These are phyloP conservation scores for Pandemis cinnamomeana DNA, from an alignment of 2,888 invertebrate species.

Conservation along the genomic window DNA sequence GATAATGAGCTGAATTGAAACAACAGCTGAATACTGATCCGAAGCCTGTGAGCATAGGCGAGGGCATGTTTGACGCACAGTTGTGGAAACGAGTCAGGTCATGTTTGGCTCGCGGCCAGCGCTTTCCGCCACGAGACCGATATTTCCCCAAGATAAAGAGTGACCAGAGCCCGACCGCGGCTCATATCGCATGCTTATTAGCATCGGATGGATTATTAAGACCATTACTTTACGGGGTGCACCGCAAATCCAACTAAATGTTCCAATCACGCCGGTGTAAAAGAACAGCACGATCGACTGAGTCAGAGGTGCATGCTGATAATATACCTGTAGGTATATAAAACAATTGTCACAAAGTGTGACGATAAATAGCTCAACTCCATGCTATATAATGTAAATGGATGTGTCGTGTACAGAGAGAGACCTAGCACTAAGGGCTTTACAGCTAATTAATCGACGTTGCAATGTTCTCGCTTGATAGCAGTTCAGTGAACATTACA, in stretches of 20 bases:
- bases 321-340: background rate
- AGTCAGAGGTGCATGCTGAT: background rate
- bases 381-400: background rate
- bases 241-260: background rate
- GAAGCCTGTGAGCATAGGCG: background rate
- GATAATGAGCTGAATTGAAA: conserved; percentile 21
- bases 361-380: background rate
- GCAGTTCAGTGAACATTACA: conserved; percentile 12
- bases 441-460: background rate
- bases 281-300: background rate
- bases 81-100: conserved; percentile 58
- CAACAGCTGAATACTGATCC: conserved; percentile 6
- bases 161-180: conserved; percentile 53
- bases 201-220: conserved; percentile 47
- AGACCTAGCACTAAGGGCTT: background rate
- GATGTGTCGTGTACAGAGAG: background rate
- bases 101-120: conserved; percentile 69
- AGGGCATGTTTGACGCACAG: conserved; percentile 41
- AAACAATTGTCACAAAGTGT: background rate
- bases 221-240: background rate
- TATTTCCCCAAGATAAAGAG: conserved; percentile 72
- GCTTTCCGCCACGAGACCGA: conserved; percentile 69
- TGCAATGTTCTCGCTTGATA: conserved; percentile 6
- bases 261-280: background rate
- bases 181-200: conserved; percentile 44